Evolutionary conservation across 1,140 invertebrate genomes (phyloP).

Genomic region (Listronotus oregonensis): DNA sequence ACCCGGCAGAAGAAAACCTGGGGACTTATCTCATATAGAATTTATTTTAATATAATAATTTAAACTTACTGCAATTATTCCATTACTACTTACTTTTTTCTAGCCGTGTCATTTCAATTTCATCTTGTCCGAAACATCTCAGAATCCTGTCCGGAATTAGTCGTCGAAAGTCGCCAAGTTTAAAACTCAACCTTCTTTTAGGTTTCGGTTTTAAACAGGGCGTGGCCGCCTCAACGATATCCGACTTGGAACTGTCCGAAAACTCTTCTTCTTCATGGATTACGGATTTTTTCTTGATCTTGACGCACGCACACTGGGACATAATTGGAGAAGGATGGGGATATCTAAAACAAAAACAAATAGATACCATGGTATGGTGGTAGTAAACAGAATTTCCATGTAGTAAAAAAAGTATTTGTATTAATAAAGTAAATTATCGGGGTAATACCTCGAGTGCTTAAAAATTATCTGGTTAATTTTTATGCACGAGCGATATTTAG

Average conservation of each 20-base stretch:
- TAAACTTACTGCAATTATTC: too few species aligned
- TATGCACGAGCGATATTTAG: too few species aligned
- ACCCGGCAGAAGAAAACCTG: too few species aligned
- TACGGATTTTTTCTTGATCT: constrained; percentile 27
- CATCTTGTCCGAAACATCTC: constrained; percentile 49
- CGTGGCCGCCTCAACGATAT: constrained; percentile 20
- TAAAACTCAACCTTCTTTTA: constrained; percentile 29
- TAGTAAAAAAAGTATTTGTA: too few species aligned
- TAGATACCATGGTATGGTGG: not conserved
- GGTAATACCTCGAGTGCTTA: too few species aligned
- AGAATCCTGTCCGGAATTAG: constrained; percentile 42
- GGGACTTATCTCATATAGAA: too few species aligned
- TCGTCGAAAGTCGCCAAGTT: constrained; percentile 32
- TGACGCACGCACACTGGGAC: constrained; percentile 39
- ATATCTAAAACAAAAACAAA: constrained; percentile 1
- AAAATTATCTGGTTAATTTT: too few species aligned
- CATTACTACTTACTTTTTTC: constrained; percentile 67
- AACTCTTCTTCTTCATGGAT: constrained; percentile 39
- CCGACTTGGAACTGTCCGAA: constrained; percentile 37
- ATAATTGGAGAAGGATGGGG: not conserved
- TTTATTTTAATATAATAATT: too few species aligned
- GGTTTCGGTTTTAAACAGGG: constrained; percentile 22
- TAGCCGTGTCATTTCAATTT: constrained; percentile 70
- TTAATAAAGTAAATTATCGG: too few species aligned
- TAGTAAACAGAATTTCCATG: too few species aligned